phyloP scores from a whole-genome alignment of 2,888 invertebrate genomes.

The Xylota segnis region DNA sequence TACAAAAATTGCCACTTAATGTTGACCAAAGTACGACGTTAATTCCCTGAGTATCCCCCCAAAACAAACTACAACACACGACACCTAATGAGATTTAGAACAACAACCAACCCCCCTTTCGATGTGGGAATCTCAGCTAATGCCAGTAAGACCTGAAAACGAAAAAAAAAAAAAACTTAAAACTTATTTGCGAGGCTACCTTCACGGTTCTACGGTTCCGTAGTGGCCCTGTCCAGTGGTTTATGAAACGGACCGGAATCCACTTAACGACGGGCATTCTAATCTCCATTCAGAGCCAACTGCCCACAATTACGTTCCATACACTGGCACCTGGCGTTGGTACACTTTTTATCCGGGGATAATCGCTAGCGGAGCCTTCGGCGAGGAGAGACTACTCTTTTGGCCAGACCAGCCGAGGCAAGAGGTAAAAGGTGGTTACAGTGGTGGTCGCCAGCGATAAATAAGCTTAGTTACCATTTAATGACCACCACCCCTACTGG shows the following conservation, averaged over 20 bases:
- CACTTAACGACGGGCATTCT: slow-evolving; percentile 67
- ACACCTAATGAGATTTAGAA: slow-evolving; percentile 65
- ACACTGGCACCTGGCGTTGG: slow-evolving; percentile 57
- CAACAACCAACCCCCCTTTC: background rate
- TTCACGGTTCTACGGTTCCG: slow-evolving; percentile 44
- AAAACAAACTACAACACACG: slow-evolving; percentile 28
- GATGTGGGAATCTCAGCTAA: slow-evolving; percentile 65
- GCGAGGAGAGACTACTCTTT: slow-evolving; percentile 48
- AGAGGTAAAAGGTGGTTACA: slow-evolving; percentile 61
- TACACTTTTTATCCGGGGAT: slow-evolving; percentile 74
- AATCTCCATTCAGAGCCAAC: slow-evolving; percentile 38
- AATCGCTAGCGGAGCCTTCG: slow-evolving; percentile 70
- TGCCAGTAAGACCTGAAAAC: slow-evolving; percentile 39
- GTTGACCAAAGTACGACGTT: slow-evolving; percentile 56
- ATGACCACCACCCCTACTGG: slow-evolving; percentile 56
- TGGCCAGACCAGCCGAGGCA: slow-evolving; percentile 32
- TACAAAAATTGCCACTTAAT: slow-evolving; percentile 72
- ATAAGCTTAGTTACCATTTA: slow-evolving; percentile 75
- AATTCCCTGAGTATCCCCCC: slow-evolving; percentile 50
- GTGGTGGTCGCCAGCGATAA: slow-evolving; percentile 70
- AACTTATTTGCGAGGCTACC: slow-evolving; percentile 41
- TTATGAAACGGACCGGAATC: slow-evolving; percentile 67
- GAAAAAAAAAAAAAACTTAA: slow-evolving; percentile 12
- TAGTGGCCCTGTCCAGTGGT: slow-evolving; percentile 48
- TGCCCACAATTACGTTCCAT: slow-evolving; percentile 18